These are phyloP conservation scores for Boloria selene DNA, from an alignment of 2,888 invertebrate species.

Conservation along the genomic window DNA sequence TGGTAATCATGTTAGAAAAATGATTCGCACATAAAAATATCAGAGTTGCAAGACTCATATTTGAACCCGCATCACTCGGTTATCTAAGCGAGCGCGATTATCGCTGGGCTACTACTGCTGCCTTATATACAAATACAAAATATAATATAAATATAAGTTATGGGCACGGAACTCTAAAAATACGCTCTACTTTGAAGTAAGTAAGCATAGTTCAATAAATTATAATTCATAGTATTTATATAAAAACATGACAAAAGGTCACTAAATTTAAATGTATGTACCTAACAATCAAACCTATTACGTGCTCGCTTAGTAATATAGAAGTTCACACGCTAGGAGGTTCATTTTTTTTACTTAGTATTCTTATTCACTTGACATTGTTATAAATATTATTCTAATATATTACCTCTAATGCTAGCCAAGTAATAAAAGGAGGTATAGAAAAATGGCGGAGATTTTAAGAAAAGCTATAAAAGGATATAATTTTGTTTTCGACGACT, in stretches of 20 bases:
- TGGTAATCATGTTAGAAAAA: too few relatives aligned
- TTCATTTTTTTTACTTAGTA: background rate
- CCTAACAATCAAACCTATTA: background rate
- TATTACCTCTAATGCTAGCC: background rate
- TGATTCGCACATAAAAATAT: too few relatives aligned
- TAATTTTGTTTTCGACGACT: slow-evolving; percentile 58
- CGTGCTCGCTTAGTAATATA: background rate
- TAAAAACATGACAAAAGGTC: background rate
- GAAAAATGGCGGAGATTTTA: slow-evolving; percentile 64
- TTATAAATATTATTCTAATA: background rate
- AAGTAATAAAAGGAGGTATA: background rate
- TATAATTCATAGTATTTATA: background rate
- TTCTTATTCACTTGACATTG: background rate
- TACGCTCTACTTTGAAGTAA: too few relatives aligned
- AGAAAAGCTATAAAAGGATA: slow-evolving; percentile 58
- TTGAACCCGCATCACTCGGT: too few relatives aligned
- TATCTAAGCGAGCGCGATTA: too few relatives aligned
- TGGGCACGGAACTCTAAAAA: too few relatives aligned
- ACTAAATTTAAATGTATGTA: slow-evolving; percentile 15
- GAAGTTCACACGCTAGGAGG: background rate
- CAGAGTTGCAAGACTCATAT: too few relatives aligned
- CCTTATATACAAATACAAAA: too few relatives aligned
- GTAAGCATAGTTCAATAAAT: too few relatives aligned
- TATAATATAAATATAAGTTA: too few relatives aligned
- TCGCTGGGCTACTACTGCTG: too few relatives aligned